These are phyloP conservation scores for Terebella lapidaria DNA, from an alignment of 2,888 invertebrate genomes.

Conservation along the genomic window DNA sequence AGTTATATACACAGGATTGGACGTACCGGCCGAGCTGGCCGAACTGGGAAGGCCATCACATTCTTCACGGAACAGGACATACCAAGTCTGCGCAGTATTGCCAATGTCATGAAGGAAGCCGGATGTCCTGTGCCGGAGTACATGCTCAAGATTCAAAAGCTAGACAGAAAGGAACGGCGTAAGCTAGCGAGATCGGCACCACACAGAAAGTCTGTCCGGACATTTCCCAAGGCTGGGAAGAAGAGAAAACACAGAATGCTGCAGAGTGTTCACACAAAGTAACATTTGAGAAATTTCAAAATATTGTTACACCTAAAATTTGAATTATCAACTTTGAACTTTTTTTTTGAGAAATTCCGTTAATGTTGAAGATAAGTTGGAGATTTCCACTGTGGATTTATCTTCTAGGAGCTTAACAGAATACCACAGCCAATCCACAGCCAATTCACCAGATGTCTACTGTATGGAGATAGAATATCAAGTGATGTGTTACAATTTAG, in stretches of 20 bases:
- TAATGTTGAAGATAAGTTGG: no score
- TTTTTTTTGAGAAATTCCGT: no score
- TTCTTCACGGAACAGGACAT: constrained; percentile 89
- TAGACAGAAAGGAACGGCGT: constrained; percentile 16
- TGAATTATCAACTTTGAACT: no score
- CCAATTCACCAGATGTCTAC: no score
- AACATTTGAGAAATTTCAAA: no score
- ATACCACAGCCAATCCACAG: no score
- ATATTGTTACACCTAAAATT: no score
- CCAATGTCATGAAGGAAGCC: constrained; percentile 81
- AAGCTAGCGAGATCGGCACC: neutral
- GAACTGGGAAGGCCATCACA: constrained; percentile 81
- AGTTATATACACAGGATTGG: constrained; percentile 56
- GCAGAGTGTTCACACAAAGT: no score
- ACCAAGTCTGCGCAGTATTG: constrained; percentile 77
- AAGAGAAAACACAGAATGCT: neutral
- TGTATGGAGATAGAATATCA: no score
- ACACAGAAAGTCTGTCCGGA: neutral
- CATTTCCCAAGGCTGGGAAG: neutral
- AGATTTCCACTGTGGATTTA: no score
- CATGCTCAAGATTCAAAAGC: constrained; percentile 63
- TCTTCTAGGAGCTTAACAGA: no score
- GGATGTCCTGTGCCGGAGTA: constrained; percentile 90
- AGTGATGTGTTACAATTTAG: no score
- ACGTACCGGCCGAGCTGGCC: constrained; percentile 89